Conservation (phyloP, 2,888 invertebrate genomes). For the Orthonevra nobilis region DNA sequence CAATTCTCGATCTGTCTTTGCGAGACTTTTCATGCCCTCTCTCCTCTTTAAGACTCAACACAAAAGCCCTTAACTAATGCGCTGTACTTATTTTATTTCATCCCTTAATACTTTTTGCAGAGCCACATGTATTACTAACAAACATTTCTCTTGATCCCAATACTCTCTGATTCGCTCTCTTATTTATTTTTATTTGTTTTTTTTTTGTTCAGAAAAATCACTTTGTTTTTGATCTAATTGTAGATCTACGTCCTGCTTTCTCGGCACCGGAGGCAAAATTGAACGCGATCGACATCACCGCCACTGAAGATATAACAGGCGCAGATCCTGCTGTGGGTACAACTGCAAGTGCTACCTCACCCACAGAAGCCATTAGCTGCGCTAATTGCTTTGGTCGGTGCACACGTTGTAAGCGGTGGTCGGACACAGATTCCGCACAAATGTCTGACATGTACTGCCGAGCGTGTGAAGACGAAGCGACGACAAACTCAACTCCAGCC, state of each 20-base stretch:
- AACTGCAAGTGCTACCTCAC: conserved; percentile 70
- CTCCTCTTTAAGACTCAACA: conserved; percentile 24
- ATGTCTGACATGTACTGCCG: conserved; percentile 84
- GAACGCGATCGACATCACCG: conserved; percentile 71
- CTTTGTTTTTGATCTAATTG: conserved; percentile 77
- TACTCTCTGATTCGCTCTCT: no score
- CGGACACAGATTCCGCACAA: conserved; percentile 78
- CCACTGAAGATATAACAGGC: conserved; percentile 70
- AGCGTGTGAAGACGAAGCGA: conserved; percentile 77
- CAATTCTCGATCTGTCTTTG: conserved; percentile 17
- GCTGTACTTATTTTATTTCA: conserved; percentile 31
- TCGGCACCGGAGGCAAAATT: conserved; percentile 80
- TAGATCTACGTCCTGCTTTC: conserved; percentile 81
- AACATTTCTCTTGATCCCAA: conserved; percentile 21
- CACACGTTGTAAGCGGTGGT: conserved; percentile 78
- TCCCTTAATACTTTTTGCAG: no score
- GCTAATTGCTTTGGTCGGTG: conserved; percentile 77
- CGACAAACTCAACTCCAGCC: conserved; percentile 80
- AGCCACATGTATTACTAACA: no score
- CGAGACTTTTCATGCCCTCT: background rate
- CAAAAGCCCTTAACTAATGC: conserved; percentile 10
- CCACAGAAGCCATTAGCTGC: conserved; percentile 77
- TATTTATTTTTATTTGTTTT: conserved; percentile 49
- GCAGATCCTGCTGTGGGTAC: conserved; percentile 70
- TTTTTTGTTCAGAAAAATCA: conserved; percentile 76